phyloP scores from a whole-genome alignment of 2,888 invertebrate genomes.

The Agapostemon virescens region DNA sequence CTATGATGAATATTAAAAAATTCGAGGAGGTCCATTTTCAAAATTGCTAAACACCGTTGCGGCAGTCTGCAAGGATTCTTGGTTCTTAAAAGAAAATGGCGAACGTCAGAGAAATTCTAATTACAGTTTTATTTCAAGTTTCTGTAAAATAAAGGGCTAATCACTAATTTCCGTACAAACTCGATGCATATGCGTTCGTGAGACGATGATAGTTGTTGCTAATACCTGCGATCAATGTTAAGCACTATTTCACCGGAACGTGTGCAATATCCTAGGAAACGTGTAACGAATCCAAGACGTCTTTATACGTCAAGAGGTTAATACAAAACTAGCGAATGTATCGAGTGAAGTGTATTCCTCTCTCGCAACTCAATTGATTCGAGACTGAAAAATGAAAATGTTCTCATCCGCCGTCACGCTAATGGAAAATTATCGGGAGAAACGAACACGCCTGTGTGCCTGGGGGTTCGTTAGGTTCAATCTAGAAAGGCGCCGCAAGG shows the following conservation, averaged over 20 bases:
- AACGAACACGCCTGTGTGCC: not conserved
- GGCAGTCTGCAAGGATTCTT: no score
- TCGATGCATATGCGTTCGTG: no score
- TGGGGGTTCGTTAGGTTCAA: not conserved
- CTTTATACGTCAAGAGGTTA: not conserved
- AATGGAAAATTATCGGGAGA: not conserved
- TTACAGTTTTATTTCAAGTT: no score
- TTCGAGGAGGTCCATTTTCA: no score
- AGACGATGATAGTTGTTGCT: no score
- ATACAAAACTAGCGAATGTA: no score
- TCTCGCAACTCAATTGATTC: not conserved
- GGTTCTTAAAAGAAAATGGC: no score
- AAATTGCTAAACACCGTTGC: no score
- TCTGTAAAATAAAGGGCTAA: no score
- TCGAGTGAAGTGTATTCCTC: not conserved
- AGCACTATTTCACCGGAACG: not conserved
- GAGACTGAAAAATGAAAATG: no score
- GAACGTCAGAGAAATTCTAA: no score
- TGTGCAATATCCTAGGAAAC: not conserved
- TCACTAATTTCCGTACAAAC: not conserved
- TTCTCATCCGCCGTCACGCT: not conserved
- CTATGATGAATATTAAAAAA: no score
- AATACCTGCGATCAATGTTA: not conserved
- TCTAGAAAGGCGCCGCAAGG: slow-evolving; percentile 15
- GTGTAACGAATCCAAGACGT: not conserved